These are phyloP conservation scores for Rhagologus leucostigma DNA, from an alignment of 2,113 vertebrate species.

Conservation along the genomic window DNA sequence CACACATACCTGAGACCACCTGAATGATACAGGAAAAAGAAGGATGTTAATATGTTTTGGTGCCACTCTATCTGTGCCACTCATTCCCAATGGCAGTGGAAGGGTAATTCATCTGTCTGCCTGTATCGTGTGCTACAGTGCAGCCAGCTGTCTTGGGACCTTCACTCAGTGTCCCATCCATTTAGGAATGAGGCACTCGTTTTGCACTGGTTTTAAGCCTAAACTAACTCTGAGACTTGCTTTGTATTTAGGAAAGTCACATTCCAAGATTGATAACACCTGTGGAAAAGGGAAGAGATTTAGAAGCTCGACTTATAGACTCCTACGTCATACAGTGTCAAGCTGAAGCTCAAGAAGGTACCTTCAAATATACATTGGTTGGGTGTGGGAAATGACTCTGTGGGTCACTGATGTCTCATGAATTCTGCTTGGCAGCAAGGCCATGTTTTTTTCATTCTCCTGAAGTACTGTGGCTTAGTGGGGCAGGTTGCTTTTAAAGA, in stretches of 20 bases:
- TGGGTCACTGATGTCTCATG: background rate
- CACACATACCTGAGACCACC: background rate
- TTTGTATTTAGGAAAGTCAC: slow-evolving; percentile 81
- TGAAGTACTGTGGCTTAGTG: background rate
- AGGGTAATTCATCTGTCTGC: background rate
- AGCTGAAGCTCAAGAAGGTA: slow-evolving; percentile 98
- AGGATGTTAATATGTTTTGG: background rate
- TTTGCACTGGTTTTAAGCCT: background rate
- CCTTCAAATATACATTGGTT: background rate
- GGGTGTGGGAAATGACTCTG: background rate
- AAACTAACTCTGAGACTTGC: background rate
- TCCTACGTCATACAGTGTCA: slow-evolving; percentile 92
- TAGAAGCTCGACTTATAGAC: slow-evolving; percentile 90
- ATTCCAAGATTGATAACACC: slow-evolving; percentile 91
- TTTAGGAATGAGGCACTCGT: background rate
- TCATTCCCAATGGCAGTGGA: background rate
- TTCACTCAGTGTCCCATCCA: background rate
- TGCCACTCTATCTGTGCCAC: background rate
- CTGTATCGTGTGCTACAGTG: background rate
- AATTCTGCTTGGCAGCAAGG: background rate
- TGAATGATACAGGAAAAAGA: background rate
- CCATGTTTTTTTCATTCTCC: background rate
- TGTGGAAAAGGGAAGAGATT: slow-evolving; percentile 90
- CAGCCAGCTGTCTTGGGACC: background rate
- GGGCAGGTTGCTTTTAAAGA: background rate